phyloP scores from a whole-genome alignment of 2,888 invertebrate species.

The Drosophila flavopinicola region DNA sequence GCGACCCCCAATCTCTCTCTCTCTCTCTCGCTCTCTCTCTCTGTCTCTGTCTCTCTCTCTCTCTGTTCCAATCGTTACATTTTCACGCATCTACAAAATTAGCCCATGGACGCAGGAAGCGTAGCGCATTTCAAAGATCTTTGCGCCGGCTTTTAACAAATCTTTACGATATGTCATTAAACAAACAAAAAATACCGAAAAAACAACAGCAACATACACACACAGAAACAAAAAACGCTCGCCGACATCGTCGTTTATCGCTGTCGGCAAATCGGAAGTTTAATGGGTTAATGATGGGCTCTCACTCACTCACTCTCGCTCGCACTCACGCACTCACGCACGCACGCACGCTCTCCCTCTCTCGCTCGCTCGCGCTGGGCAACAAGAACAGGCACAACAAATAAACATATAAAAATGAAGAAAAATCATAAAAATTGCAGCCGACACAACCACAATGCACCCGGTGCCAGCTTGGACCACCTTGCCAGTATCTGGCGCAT shows the following conservation, averaged over 20 bases:
- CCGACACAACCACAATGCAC: conserved; percentile 71
- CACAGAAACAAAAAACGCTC: conserved; percentile 11
- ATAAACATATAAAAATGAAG: conserved; percentile 77
- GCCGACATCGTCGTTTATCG: conserved; percentile 71
- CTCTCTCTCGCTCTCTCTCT: not conserved
- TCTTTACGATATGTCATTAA: conserved; percentile 80
- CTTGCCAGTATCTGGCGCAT: conserved; percentile 54
- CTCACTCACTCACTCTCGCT: conserved; percentile 17
- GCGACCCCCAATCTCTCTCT: not conserved
- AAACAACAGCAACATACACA: conserved; percentile 15
- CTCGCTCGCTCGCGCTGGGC: conserved; percentile 2
- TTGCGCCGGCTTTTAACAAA: conserved; percentile 75
- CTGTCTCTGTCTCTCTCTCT: not conserved
- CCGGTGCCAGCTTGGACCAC: conserved; percentile 73
- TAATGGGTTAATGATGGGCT: conserved; percentile 78
- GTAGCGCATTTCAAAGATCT: conserved; percentile 67
- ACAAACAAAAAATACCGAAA: conserved; percentile 38
- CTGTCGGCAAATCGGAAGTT: conserved; percentile 80
- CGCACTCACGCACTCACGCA: conserved; percentile 4
- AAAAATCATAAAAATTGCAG: conserved; percentile 79
- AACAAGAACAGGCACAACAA: conserved; percentile 54
- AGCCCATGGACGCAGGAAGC: conserved; percentile 70
- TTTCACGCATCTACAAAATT: conserved; percentile 67
- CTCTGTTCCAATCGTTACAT: conserved; percentile 34
- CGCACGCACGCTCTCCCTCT: no score